These are phyloP conservation scores for Podarcis lilfordi DNA, from an alignment of 2,797 vertebrate species.

Conservation along the genomic window DNA sequence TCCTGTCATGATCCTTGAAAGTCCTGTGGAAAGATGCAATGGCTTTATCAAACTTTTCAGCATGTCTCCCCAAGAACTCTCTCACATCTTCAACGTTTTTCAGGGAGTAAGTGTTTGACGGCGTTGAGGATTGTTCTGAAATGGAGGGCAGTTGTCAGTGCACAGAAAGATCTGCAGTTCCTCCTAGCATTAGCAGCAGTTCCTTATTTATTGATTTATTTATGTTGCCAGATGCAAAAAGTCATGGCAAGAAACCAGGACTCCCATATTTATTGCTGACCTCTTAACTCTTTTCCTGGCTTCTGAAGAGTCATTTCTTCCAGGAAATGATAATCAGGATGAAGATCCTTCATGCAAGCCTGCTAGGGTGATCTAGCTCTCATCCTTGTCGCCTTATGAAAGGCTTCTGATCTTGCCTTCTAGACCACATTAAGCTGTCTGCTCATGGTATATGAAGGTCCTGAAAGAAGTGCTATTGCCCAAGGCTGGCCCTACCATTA, in stretches of 20 bases:
- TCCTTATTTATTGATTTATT: neutral
- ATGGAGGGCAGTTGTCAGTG: constrained; percentile 55
- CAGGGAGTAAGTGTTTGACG: constrained; percentile 81
- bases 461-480: neutral
- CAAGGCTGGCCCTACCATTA: neutral
- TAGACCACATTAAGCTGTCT: neutral
- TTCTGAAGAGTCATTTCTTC: neutral
- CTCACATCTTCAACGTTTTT: constrained; percentile 90
- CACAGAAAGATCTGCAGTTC: neutral
- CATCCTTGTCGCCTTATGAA: neutral
- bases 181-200: neutral
- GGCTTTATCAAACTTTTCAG: constrained; percentile 89
- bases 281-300: neutral
- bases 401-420: neutral
- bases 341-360: neutral
- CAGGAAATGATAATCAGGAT: neutral
- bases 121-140: constrained; percentile 75
- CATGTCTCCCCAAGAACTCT: constrained; percentile 90
- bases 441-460: neutral
- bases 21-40: constrained; percentile 84
- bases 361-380: neutral
- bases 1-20: constrained; percentile 91
- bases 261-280: neutral
- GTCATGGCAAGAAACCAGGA: neutral
- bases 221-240: neutral